A percentile compares a stretch with the other conserved stretches of the same genome.
These are phyloP conservation scores for Telmatochromis sp. DNA, from an alignment of 2,113 vertebrate species.

Conservation along the genomic window DNA sequence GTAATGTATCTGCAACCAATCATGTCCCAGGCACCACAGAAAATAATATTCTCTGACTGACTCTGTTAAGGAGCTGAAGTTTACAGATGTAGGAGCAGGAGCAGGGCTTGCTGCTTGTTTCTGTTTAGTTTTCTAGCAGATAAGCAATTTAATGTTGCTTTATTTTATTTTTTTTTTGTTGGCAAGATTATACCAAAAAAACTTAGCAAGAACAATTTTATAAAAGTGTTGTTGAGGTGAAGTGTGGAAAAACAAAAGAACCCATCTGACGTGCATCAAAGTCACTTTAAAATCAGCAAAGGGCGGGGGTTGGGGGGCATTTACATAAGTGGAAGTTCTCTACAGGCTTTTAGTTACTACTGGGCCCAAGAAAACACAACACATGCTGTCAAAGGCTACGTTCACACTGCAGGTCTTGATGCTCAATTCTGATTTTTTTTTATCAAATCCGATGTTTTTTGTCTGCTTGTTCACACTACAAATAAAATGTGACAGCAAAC, in stretches of 20 bases:
- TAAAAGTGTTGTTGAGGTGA: not conserved
- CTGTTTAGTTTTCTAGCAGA: not conserved
- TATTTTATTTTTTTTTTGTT: not conserved
- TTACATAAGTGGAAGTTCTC: not conserved
- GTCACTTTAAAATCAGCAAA: not conserved
- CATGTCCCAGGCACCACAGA: accelerated
- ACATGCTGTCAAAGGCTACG: not conserved
- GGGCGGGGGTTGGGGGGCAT: accelerated
- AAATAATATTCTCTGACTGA: not conserved
- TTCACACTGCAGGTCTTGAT: no score
- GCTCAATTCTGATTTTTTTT: no score
- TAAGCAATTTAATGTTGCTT: accelerated
- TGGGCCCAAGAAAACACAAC: accelerated
- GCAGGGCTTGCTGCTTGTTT: not conserved
- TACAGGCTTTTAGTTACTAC: not conserved
- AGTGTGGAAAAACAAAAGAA: not conserved
- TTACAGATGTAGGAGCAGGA: not conserved
- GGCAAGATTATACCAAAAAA: not conserved
- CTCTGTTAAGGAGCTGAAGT: accelerated
- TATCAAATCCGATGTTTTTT: no score
- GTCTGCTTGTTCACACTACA: no score
- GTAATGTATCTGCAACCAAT: not conserved
- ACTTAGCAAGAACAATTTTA: not conserved
- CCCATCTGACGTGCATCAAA: not conserved
- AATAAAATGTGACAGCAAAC: no score